Base-by-base conservation (phyloP, 2,113 vertebrate genomes). In the Cynoglossus semilaevis region DNA sequence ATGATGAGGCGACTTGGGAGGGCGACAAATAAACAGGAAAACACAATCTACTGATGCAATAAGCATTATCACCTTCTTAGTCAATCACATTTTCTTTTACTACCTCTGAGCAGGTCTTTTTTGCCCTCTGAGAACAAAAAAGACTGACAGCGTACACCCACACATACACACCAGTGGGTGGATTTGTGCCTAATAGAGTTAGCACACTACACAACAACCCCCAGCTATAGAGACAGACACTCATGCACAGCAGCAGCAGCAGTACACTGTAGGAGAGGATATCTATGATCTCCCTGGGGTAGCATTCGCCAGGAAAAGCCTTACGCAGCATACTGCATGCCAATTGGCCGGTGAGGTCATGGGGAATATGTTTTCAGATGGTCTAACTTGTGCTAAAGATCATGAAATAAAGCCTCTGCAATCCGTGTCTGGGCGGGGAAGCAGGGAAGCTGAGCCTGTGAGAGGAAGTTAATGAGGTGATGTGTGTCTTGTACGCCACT, bases 291-390 rank as follows among this genome's bases (percentile, higher is more conserved):
- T 85, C 83, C 80, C 85, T 67, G 40, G 81, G 85, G 85, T 49
- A 61, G 72, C 66, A 63, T 79, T 84, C 47, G 43, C 80, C 60
- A 74, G 69, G 73, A 85, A 84, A 84, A 79, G 63, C 75, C 77
- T 84, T 79, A 78, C 79, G 75, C 77, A 77, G 79, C 82, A 80
- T 1, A 56, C 66, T 55, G 58, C 79, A 63, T 60, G 66, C 76
- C 67, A 69, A 68, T 78, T 51, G 53, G 66, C 63, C 54, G 7
- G 67, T 65, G 73, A 84, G 84, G 81, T 85, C 84, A 83, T 44
- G 57, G 55, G 74, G 76, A 74, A 76, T 76, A 68, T 83, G 78
- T 85, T 79, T 80, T 89, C 84, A 85, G 76, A 83, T 82, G 81
- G 74, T 86, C 63, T 43, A 80, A 80, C 81, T 81, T 85, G 84